Evolutionary conservation across 2,888 invertebrate genomes (phyloP).

Genomic region (Lithophane leautieri): DNA sequence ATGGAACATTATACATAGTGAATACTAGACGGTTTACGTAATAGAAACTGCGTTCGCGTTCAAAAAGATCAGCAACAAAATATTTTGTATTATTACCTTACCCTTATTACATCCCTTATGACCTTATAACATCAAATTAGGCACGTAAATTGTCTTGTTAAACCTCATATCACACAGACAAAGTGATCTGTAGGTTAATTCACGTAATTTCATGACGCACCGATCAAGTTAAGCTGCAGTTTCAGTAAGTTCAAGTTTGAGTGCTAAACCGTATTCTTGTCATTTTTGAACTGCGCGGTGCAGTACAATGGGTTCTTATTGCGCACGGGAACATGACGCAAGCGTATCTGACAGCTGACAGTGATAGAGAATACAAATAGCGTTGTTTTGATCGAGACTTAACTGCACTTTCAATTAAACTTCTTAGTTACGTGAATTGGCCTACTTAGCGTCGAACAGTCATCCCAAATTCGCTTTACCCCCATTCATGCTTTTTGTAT

Average conservation of each 20-base stretch:
- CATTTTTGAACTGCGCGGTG: neutral
- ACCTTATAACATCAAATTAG: neutral
- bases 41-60: too few relatives aligned
- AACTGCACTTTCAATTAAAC: neutral
- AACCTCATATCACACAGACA: neutral
- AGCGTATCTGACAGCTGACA: neutral
- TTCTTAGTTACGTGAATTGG: neutral
- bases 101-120: too few relatives aligned
- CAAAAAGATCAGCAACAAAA: too few relatives aligned
- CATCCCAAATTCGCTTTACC: neutral
- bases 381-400: neutral
- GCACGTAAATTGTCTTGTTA: neutral
- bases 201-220: neutral
- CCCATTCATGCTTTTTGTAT: neutral
- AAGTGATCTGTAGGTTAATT: neutral
- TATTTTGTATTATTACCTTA: too few relatives aligned
- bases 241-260: neutral
- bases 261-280: neutral
- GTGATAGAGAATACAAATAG: neutral
- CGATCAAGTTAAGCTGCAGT: neutral
- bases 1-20: slow-evolving; percentile 57
- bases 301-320: neutral
- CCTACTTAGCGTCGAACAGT: neutral
- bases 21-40: neutral
- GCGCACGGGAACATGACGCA: neutral